Conservation (phyloP, 2,888 invertebrate species). For the Torymus aiolomorphi region DNA sequence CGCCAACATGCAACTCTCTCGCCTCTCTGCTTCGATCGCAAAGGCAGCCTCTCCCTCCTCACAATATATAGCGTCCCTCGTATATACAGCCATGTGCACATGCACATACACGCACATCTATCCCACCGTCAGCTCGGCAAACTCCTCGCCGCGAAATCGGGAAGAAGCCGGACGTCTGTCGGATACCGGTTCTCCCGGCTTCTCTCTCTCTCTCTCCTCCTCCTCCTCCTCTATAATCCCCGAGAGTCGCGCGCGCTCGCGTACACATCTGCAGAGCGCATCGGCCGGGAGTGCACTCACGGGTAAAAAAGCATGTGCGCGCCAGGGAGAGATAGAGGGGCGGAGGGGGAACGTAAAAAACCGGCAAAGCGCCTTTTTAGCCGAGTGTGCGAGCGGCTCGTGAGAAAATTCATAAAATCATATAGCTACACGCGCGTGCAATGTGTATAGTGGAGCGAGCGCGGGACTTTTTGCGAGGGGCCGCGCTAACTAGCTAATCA, state of each 20-base stretch:
- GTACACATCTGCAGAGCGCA: slow-evolving; percentile 52
- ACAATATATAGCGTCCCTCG: too few relatives aligned
- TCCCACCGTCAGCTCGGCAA: background rate
- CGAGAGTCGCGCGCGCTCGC: slow-evolving; percentile 19
- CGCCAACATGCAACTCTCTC: too few relatives aligned
- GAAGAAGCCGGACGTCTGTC: slow-evolving; percentile 57
- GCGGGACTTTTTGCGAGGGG: background rate
- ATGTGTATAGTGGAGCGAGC: background rate
- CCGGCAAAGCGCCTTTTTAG: too few relatives aligned
- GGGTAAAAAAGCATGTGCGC: background rate
- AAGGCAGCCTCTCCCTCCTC: too few relatives aligned
- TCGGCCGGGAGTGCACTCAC: slow-evolving; percentile 39
- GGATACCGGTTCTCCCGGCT: slow-evolving; percentile 55
- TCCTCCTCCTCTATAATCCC: slow-evolving; percentile 37
- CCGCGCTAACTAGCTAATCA: slow-evolving; percentile 44
- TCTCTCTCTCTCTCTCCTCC: slow-evolving; percentile 25
- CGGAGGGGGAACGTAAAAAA: slow-evolving; percentile 27
- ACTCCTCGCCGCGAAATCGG: slow-evolving; percentile 33
- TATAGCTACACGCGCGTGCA: background rate
- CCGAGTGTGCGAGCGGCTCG: slow-evolving; percentile 18
- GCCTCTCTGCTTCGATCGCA: too few relatives aligned
- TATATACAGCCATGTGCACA: too few relatives aligned
- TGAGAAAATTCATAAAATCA: slow-evolving; percentile 55
- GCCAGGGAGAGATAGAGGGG: slow-evolving; percentile 25
- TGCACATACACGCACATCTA: too few relatives aligned